Evolutionary conservation across 92 coral and sea anemone genomes (phyloP), one percentile per base, ranked within the genome.

Genomic region (Montipora capitata): DNA sequence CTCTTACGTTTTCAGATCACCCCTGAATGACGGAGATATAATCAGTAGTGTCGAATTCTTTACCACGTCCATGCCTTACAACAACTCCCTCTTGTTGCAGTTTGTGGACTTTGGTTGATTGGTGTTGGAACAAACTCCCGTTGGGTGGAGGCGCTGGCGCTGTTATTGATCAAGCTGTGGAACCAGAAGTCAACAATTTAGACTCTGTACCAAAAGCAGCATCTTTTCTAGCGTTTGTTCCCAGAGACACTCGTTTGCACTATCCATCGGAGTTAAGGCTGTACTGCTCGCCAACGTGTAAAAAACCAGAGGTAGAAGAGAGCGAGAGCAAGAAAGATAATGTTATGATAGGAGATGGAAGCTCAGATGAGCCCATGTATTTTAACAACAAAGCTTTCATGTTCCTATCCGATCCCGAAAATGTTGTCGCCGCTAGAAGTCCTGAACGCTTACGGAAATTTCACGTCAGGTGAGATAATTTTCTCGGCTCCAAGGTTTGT

Each of bases 81-180:
- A 63, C 8, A 63, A 4, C 9, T 0, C 27, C 39, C 6, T 65
- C 10, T 68, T 40, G 10, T 67, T 52, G n/a, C 18, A 81, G 85
- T 11, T 54, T 81, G 39, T 81, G 85, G 85, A 39, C 68, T 13
- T 81, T 67, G 85, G 7, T 81, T 12, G 85, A 68, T 3, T 81
- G 85, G 85, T 68, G 77, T 43, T 49, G 40, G 5, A 52, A 39
- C 17, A 14, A 48, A 27, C 18, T 81, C 35, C 39, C 57, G 7
- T 11, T 12, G 5, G n/a, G 39, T n/a, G 43, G 74, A n/a, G 14
- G 48, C 14, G 42, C 84, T 0, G 38, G 7, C 6, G 2, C 68
- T 62, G 9, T 4, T n/a, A 3, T 18, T n/a, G 38, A 54, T 0
- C 12, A 8, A 54, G 0, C 27, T 0, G 20, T 62, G 38, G 5